Evolutionary conservation across 2,113 vertebrate species (phyloP).

Genomic region (Madoqua kirkii): DNA sequence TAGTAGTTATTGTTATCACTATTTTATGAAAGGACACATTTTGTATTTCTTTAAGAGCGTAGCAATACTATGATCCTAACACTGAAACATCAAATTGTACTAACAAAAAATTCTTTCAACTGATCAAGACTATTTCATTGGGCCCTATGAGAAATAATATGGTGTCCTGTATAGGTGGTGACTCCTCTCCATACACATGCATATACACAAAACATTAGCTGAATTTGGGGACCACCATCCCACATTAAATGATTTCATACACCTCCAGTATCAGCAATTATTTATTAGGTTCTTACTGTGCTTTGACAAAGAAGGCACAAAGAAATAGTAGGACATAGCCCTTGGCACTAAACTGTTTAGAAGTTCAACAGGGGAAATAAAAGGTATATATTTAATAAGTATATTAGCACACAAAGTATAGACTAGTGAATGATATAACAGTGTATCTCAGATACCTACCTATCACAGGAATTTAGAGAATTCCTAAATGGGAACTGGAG

Average conservation of each 20-base stretch:
- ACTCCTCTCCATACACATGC: neutral
- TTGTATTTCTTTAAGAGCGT: neutral
- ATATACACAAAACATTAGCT: neutral
- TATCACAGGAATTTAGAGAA: neutral
- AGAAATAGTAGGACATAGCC: neutral
- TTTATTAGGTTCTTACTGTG: neutral
- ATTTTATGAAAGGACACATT: neutral
- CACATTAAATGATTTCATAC: neutral
- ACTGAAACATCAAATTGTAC: neutral
- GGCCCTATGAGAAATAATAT: neutral
- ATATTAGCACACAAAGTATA: neutral
- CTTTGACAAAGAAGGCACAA: neutral
- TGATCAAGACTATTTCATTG: neutral
- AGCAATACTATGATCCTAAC: neutral
- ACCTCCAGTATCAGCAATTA: neutral
- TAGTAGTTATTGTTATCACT: neutral
- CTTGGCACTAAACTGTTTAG: neutral
- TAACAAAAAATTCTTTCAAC: neutral
- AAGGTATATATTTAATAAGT: neutral
- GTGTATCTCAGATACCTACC: neutral
- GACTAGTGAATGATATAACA: neutral
- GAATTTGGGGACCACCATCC: neutral
- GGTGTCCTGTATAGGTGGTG: neutral
- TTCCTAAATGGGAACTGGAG: neutral
- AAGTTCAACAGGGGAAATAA: neutral